These are phyloP conservation scores for Chiroxiphia lanceolata DNA, from an alignment of 2,797 vertebrate species.

Conservation along the genomic window DNA sequence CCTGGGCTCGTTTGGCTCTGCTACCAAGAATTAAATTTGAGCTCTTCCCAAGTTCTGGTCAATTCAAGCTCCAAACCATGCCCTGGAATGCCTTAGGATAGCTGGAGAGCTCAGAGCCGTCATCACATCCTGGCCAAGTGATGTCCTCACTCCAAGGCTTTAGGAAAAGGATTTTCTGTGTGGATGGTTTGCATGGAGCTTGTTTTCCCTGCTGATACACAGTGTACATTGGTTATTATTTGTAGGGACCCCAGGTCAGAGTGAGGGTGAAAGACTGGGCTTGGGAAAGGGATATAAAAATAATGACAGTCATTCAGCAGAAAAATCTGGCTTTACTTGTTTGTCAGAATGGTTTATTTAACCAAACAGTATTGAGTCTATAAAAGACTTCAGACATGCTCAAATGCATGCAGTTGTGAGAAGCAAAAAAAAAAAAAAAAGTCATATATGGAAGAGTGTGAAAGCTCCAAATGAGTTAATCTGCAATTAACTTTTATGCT, in stretches of 20 bases:
- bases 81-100: neutral
- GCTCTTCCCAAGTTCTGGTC: neutral
- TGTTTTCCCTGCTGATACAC: neutral
- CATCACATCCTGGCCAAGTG: neutral
- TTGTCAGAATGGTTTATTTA: slow-evolving; percentile 13
- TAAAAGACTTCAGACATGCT: slow-evolving; percentile 38
- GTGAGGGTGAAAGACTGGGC: neutral
- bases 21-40: neutral
- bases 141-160: neutral
- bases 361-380: neutral
- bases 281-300: neutral
- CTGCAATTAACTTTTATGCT: neutral
- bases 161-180: neutral
- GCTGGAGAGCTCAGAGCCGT: neutral
- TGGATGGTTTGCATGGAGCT: neutral
- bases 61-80: neutral
- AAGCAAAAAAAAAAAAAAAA: neutral
- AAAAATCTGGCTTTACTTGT: slow-evolving; percentile 17
- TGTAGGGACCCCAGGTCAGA: neutral
- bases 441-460: neutral
- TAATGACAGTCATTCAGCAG: neutral
- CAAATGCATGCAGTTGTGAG: slow-evolving; percentile 9
- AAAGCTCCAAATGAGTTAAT: neutral
- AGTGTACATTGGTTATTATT: neutral
- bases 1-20: neutral